phyloP scores from a whole-genome alignment of 2,888 invertebrate genomes.

The Scaptodrosophila latifasciaeformis region DNA sequence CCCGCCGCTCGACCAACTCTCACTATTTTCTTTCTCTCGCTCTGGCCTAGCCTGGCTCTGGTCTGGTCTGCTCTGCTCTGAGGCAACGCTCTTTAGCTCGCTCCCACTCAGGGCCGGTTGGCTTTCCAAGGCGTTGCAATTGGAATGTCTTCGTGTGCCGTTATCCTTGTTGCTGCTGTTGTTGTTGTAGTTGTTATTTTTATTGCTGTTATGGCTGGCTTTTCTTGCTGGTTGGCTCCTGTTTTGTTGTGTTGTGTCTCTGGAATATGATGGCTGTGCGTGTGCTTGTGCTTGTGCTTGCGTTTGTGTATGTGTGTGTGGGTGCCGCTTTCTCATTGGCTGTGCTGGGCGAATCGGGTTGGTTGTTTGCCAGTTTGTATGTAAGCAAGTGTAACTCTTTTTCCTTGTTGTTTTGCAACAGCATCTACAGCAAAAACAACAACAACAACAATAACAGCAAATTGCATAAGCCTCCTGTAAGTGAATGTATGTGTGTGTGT shows the following conservation, averaged over 20 bases:
- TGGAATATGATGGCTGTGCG: constrained; percentile 63
- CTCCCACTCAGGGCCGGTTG: constrained; percentile 25
- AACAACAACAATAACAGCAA: constrained; percentile 31
- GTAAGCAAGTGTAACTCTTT: constrained; percentile 34
- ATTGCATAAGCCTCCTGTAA: constrained; percentile 47
- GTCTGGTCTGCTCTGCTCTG: too few species aligned
- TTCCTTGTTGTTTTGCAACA: constrained; percentile 34
- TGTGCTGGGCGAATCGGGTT: constrained; percentile 59
- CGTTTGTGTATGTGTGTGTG: constrained; percentile 46
- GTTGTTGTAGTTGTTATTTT: constrained; percentile 33
- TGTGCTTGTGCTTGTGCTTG: constrained; percentile 47
- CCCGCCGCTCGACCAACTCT: neutral
- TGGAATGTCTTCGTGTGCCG: constrained; percentile 59
- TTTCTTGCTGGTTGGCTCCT: constrained; percentile 62
- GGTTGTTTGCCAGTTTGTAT: constrained; percentile 45
- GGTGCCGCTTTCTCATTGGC: constrained; percentile 62
- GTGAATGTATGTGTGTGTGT: constrained; percentile 20
- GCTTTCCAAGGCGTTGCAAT: constrained; percentile 60
- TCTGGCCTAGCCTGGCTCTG: neutral
- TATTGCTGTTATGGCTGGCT: constrained; percentile 47
- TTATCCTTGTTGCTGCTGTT: constrained; percentile 45
- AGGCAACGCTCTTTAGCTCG: neutral
- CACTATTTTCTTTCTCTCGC: constrained; percentile 16
- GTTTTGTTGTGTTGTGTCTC: constrained; percentile 67
- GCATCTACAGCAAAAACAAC: constrained; percentile 21